Evolutionary conservation across 2,797 vertebrate species (phyloP).

Genomic region (Rhodeus uyekii): DNA sequence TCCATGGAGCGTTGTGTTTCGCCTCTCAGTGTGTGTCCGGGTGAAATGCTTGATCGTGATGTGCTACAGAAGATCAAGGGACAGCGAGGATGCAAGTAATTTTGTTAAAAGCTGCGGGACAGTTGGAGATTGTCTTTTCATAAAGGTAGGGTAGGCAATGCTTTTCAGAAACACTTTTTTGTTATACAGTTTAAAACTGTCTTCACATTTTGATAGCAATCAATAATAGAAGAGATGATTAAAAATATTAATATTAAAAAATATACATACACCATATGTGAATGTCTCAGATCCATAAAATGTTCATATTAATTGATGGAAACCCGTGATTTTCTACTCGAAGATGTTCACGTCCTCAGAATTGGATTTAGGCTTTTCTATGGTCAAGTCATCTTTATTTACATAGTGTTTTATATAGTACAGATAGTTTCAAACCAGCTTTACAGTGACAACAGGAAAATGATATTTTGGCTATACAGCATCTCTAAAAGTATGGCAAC

Average conservation of each 20-base stretch:
- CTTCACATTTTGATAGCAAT: not conserved
- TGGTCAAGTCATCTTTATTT: too few relatives aligned
- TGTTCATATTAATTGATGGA: too few relatives aligned
- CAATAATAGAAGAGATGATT: not conserved
- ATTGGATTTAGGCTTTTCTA: too few relatives aligned
- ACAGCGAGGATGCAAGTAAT: not conserved
- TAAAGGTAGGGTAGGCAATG: not conserved
- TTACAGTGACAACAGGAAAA: too few relatives aligned
- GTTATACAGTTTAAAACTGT: not conserved
- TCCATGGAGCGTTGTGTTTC: not conserved
- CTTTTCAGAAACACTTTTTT: not conserved
- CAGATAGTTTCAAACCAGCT: too few relatives aligned
- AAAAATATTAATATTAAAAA: not conserved
- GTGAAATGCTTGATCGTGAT: not conserved
- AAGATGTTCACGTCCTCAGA: too few relatives aligned
- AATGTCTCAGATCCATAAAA: not conserved
- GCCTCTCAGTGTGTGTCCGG: not conserved
- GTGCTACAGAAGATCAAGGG: not conserved
- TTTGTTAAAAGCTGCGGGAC: not conserved
- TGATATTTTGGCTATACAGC: too few relatives aligned
- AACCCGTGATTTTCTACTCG: too few relatives aligned
- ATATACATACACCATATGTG: not conserved
- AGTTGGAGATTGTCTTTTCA: not conserved
- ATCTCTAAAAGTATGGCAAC: too few relatives aligned
- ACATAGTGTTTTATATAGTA: too few relatives aligned